Evolutionary conservation across 2,888 invertebrate species (phyloP).

Genomic region (Ligdia adustata): DNA sequence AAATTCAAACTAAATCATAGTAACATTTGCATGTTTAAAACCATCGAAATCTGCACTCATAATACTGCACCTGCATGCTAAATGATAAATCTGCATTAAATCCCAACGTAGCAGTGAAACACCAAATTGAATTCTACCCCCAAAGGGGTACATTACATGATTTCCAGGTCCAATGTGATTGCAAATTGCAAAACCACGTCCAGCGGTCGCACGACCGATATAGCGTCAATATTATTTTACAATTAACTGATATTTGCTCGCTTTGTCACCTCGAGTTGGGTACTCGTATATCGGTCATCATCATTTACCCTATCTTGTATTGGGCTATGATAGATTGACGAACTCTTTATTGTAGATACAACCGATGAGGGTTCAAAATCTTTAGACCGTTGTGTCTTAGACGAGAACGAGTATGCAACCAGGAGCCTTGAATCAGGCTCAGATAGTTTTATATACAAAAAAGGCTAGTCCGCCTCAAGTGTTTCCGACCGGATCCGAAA

Average conservation of each 20-base stretch:
- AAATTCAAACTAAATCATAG: neutral
- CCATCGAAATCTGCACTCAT: neutral
- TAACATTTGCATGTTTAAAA: neutral
- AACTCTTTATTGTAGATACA: too few relatives aligned
- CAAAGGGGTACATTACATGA: slow-evolving; percentile 12
- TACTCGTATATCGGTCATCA: too few relatives aligned
- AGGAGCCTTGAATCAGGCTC: too few relatives aligned
- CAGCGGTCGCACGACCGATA: slow-evolving; percentile 1
- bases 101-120: slow-evolving; percentile 3
- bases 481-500: too few relatives aligned
- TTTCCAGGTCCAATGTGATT: slow-evolving; percentile 14
- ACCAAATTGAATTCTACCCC: slow-evolving; percentile 16
- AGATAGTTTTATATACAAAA: too few relatives aligned
- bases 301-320: too few relatives aligned
- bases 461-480: too few relatives aligned
- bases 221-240: slow-evolving; percentile 9
- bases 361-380: too few relatives aligned
- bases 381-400: too few relatives aligned
- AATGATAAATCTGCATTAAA: slow-evolving; percentile 8
- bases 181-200: slow-evolving; percentile 15
- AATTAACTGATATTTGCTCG: slow-evolving; percentile 1
- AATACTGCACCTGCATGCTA: slow-evolving; percentile 5
- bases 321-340: too few relatives aligned
- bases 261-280: neutral
- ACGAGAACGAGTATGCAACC: too few relatives aligned